Evolutionary conservation across 1,140 invertebrate genomes (phyloP), one percentile per base, ranked within the genome.

Genomic region (Pseudomyrmex cubaensis): DNA sequence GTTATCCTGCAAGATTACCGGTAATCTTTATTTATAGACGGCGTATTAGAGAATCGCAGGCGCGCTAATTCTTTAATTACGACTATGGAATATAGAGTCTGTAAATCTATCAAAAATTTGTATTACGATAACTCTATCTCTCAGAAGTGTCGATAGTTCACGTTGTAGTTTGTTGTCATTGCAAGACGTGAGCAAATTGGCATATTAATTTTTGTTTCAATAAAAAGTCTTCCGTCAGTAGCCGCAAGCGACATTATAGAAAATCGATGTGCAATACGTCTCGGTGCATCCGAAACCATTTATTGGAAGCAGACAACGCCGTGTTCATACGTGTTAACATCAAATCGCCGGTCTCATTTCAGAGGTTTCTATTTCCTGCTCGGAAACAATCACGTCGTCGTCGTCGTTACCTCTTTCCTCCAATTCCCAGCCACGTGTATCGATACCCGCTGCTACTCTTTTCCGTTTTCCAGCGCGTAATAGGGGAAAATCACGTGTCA

Each of bases 11-110:
- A 66, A 72, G 85, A 87, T 88, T 87, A 87, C 72, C 13, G 20
- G 52, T 87, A 85, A 87, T 88, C 85, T 80, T 88, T 88, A 87
- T 87, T 88, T 88, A 87, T 82, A 62, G 83, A 8, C n/a, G 44
- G 61, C 72, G 59, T 66, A 87, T 73, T 69, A 76, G 10, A 4
- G 50, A 56, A 20, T 48, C 48, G 84, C 22, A 22, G 15, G n/a
- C 66, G 8, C 50, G 63, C 70, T 87, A 85, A 88, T 87, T 88
- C 76, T 85, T 84, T 85, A 88, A 85, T 82, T 73, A 76, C 50
- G 50, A 66, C 48, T 75, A 5, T 82, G 56, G 20, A 9, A 64
- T 17, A n/a, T 63, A n/a, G 25, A 62, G 61, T 13, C 10, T 61
- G 9, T 44, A 62, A 62, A 75, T 10, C 46, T 20, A 35, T 0